Percentiles rank a stretch among this genome's conserved stretches.
Conservation (phyloP, 2,113 vertebrate genomes). For the Cheilinus undulatus region DNA sequence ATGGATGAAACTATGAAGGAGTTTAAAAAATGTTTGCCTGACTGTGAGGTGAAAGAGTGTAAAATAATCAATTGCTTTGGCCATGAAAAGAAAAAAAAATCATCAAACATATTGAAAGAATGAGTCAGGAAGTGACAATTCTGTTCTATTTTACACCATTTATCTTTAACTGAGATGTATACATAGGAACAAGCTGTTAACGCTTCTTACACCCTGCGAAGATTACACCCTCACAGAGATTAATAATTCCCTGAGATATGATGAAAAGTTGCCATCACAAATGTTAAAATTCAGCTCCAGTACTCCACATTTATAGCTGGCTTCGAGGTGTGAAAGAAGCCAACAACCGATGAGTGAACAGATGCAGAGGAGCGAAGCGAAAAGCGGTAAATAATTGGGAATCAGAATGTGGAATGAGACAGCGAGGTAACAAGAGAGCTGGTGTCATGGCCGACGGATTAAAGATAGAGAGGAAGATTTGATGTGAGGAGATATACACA, state of each 20-base stretch:
- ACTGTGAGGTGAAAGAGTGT: no score
- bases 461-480: slow-evolving; percentile 8
- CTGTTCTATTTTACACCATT: neutral
- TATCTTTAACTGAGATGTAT: slow-evolving; percentile 6
- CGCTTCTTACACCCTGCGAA: neutral
- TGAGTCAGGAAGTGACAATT: slow-evolving; percentile 1
- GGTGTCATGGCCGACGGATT: slow-evolving; percentile 28
- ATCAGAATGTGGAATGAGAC: slow-evolving; percentile 2
- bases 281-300: slow-evolving; percentile 8
- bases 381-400: slow-evolving; percentile 14
- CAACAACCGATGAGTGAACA: neutral
- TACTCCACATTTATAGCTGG: neutral
- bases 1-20: no score
- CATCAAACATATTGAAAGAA: neutral
- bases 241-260: slow-evolving; percentile 41
- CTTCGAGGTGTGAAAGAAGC: slow-evolving; percentile 9
- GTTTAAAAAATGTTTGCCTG: slow-evolving; percentile 3
- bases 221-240: slow-evolving; percentile 30
- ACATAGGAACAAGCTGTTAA: slow-evolving; percentile 10
- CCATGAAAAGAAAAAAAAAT: neutral
- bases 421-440: neutral
- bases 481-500: slow-evolving; percentile 7
- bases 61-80: neutral
- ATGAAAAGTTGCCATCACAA: neutral
- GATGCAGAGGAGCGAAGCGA: neutral